These are phyloP conservation scores for Polypterus senegalus DNA, from an alignment of 2,113 vertebrate species.

Conservation along the genomic window DNA sequence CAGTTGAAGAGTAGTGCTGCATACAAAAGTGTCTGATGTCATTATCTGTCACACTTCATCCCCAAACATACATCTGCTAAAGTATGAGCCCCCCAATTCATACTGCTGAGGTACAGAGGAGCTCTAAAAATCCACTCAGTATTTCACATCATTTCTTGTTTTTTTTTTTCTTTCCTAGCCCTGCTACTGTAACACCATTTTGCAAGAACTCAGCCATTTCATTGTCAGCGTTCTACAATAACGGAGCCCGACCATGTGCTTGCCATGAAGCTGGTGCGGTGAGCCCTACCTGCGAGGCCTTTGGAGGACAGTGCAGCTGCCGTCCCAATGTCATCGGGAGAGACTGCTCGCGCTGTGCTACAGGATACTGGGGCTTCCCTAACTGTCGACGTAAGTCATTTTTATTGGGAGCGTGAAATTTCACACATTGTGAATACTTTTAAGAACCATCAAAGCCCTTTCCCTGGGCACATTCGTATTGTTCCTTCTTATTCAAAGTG, in stretches of 20 bases:
- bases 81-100: no score
- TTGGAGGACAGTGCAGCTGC: constrained; percentile 81
- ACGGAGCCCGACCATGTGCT: constrained; percentile 68
- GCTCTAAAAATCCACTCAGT: fast-evolving
- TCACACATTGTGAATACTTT: no score
- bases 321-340: constrained; percentile 76
- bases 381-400: constrained; percentile 75
- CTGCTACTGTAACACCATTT: constrained; percentile 54
- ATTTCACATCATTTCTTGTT: background rate
- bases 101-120: no score
- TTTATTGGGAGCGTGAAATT: fast-evolving
- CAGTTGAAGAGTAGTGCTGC: no score
- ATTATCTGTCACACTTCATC: no score
- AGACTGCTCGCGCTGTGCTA: constrained; percentile 84
- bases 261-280: constrained; percentile 75
- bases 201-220: constrained; percentile 67
- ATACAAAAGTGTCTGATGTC: no score
- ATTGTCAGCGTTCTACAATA: constrained; percentile 85
- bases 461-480: no score
- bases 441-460: no score
- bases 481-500: no score
- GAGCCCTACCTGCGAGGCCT: constrained; percentile 62
- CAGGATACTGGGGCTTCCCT: constrained; percentile 90
- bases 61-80: no score
- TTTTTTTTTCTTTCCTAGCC: constrained; percentile 35